These are phyloP conservation scores for Lucilia sericata DNA, from an alignment of 1,140 invertebrate species.

Conservation along the genomic window DNA sequence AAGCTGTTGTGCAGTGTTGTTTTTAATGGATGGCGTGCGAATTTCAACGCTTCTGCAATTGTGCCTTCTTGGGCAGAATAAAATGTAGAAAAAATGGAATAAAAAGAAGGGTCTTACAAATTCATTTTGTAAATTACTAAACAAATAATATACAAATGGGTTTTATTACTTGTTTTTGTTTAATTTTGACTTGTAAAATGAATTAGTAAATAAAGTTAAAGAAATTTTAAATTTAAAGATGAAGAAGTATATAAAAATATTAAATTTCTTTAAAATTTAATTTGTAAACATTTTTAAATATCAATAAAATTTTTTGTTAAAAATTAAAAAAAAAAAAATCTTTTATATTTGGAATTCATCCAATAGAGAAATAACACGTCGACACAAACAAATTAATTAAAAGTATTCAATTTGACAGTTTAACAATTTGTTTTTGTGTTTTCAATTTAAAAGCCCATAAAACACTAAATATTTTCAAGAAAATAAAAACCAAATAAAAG, in stretches of 20 bases:
- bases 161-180: too few relatives aligned
- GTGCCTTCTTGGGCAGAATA: neutral
- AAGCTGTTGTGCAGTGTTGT: constrained; percentile 21
- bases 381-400: neutral
- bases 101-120: neutral
- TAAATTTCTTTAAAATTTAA: too few relatives aligned
- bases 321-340: neutral
- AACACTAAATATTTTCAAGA: neutral
- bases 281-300: too few relatives aligned
- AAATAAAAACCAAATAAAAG: neutral
- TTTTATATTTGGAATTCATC: neutral
- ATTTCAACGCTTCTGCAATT: constrained; percentile 38
- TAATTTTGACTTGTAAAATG: neutral
- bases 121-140: constrained; percentile 20
- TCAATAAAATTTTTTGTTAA: neutral
- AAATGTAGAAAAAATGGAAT: neutral
- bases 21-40: constrained; percentile 43
- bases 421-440: neutral
- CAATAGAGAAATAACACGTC: too few relatives aligned
- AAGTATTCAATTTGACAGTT: neutral
- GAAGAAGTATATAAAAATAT: too few relatives aligned
- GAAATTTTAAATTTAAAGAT: neutral
- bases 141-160: neutral
- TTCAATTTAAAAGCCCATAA: neutral
- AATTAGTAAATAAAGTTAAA: neutral